Percentiles rank a stretch among this genome's conserved stretches.
Evolutionary conservation across 2,888 invertebrate genomes (phyloP).

Genomic region (Caenorhabditis becei): DNA sequence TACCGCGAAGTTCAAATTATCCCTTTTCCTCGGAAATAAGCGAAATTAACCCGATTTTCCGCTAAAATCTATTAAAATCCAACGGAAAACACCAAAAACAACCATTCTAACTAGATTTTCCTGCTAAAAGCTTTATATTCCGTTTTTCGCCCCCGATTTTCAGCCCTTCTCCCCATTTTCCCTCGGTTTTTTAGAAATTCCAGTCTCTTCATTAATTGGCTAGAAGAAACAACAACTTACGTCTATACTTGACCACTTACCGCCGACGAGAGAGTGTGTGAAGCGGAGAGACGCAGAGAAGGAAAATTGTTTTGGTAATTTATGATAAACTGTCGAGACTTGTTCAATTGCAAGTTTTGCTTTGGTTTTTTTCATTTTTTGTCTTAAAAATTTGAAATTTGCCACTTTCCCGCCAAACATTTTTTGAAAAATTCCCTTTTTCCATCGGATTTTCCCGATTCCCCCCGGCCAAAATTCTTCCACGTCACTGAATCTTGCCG

Average conservation of each 20-base stretch:
- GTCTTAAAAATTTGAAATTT: too few species aligned
- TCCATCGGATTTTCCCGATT: too few species aligned
- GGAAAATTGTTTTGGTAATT: too few species aligned
- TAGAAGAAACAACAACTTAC: slow-evolving; percentile 42
- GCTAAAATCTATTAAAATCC: background rate
- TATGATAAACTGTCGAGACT: too few species aligned
- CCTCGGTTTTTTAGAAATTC: background rate
- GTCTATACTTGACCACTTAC: slow-evolving; percentile 32
- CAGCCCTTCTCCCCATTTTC: slow-evolving; percentile 1
- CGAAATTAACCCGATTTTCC: too few species aligned
- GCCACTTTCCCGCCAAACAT: too few species aligned
- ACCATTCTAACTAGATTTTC: background rate
- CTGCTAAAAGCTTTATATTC: background rate
- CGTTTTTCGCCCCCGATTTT: background rate
- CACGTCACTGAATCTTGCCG: slow-evolving; percentile 38
- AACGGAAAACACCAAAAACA: background rate
- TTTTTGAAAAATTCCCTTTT: too few species aligned
- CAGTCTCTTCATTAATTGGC: slow-evolving; percentile 35
- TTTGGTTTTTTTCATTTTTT: too few species aligned
- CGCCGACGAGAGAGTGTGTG: background rate
- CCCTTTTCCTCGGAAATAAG: too few species aligned
- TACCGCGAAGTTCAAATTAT: too few species aligned
- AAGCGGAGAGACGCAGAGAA: slow-evolving; percentile 1
- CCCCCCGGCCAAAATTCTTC: background rate
- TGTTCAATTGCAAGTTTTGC: background rate